Conservation (phyloP, 2,797 vertebrate species). For the Fistularia commersonii region DNA sequence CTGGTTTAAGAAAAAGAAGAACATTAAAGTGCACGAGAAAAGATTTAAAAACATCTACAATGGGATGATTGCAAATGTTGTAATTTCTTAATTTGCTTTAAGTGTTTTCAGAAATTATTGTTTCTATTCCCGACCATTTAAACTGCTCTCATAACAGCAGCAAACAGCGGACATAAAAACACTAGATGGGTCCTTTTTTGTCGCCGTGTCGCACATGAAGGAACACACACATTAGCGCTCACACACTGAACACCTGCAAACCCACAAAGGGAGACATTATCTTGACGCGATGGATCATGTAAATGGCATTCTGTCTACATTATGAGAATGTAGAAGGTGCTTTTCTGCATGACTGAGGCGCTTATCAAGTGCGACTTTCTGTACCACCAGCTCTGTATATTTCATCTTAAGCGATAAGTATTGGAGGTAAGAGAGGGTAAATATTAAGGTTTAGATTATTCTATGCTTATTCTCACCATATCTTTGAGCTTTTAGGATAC, state of each 20-base stretch:
- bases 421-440: constrained; percentile 36
- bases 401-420: constrained; percentile 60
- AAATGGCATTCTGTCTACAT: constrained; percentile 73
- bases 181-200: constrained; percentile 24
- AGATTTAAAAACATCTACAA: too few relatives aligned
- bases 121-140: constrained; percentile 10
- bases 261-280: constrained; percentile 66
- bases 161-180: constrained; percentile 38
- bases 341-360: constrained; percentile 64
- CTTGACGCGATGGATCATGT: constrained; percentile 72
- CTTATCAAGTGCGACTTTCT: constrained; percentile 56
- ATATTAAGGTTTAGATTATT: constrained; percentile 7
- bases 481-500: too few relatives aligned
- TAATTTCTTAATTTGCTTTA: constrained; percentile 8
- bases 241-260: constrained; percentile 29
- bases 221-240: constrained; percentile 1
- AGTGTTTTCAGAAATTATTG: constrained; percentile 26
- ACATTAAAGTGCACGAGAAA: too few relatives aligned
- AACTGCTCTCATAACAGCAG: constrained; percentile 28
- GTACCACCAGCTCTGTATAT: constrained; percentile 64
- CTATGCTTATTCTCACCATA: too few relatives aligned
- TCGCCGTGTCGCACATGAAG: constrained; percentile 18
- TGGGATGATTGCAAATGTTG: not conserved
- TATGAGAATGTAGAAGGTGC: constrained; percentile 69
- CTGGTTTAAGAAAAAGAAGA: too few relatives aligned